A percentile compares a stretch with the other conserved stretches of the same genome.
phyloP scores from a whole-genome alignment of 1,140 invertebrate species.

The Drosophila virilis region DNA sequence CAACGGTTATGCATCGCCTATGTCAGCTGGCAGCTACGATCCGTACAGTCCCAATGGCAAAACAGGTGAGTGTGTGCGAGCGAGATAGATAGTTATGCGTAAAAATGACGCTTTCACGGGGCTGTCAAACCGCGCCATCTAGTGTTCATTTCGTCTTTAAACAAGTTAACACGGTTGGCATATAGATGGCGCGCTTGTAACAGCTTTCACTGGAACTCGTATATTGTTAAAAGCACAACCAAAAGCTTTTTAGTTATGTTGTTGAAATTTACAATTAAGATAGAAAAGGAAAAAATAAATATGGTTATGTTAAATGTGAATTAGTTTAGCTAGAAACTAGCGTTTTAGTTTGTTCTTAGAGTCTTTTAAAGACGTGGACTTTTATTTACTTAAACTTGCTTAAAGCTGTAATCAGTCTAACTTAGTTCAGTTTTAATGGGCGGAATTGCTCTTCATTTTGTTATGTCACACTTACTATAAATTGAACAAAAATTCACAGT shows the following conservation, averaged over 20 bases:
- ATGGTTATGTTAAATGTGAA: too few species aligned
- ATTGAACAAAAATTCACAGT: too few species aligned
- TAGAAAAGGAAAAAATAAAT: too few species aligned
- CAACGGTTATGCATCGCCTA: constrained; percentile 92
- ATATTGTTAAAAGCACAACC: background rate
- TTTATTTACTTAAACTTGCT: too few species aligned
- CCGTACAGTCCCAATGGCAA: constrained; percentile 94
- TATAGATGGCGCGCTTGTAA: constrained; percentile 33
- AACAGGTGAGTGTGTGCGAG: constrained; percentile 89
- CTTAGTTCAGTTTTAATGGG: too few species aligned
- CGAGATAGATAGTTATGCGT: background rate
- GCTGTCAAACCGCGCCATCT: constrained; percentile 26
- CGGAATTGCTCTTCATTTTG: too few species aligned
- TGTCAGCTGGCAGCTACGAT: constrained; percentile 93
- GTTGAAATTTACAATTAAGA: too few species aligned
- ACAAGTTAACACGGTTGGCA: background rate
- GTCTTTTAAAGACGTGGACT: too few species aligned
- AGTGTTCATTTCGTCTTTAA: background rate
- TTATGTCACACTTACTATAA: too few species aligned
- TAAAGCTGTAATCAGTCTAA: too few species aligned
- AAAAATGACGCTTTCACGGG: background rate
- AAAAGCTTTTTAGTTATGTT: background rate
- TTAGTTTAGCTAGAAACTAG: too few species aligned
- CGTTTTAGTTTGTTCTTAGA: too few species aligned
- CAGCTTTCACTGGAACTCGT: background rate